phyloP scores from a whole-genome alignment of 2,797 vertebrate genomes.

The Gymnoscopelus braueri region DNA sequence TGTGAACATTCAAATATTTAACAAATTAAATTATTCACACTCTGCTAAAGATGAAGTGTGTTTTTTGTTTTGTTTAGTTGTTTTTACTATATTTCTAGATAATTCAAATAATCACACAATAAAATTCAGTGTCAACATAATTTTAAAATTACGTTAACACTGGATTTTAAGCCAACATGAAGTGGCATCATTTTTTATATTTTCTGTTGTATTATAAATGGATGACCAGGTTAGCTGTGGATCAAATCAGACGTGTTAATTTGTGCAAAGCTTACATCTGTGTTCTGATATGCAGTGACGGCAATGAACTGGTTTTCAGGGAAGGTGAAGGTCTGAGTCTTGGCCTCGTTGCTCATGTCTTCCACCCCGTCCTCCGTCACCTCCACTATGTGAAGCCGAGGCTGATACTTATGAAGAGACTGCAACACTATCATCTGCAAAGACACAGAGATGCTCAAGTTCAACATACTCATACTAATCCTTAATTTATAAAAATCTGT shows the following conservation, averaged over 20 bases:
- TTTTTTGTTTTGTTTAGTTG: too few relatives aligned
- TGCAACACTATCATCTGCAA: constrained; percentile 97
- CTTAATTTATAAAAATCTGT: background rate
- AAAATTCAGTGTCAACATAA: too few relatives aligned
- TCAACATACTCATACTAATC: background rate
- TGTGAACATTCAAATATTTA: background rate
- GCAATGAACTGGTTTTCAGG: constrained; percentile 98
- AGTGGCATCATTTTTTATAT: too few relatives aligned
- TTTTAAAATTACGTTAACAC: too few relatives aligned
- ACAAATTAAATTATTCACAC: background rate
- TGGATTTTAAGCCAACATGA: too few relatives aligned
- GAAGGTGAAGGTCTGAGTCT: constrained; percentile 96
- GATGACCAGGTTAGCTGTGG: too few relatives aligned
- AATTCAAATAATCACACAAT: too few relatives aligned
- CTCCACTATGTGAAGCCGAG: constrained; percentile 96
- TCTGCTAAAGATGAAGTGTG: background rate
- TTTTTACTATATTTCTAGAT: background rate
- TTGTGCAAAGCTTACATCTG: constrained; percentile 85
- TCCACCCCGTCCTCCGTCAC: constrained; percentile 97
- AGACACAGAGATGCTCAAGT: constrained; percentile 4
- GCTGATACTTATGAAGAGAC: constrained; percentile 97
- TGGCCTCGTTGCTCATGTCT: constrained; percentile 92
- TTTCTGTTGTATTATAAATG: too few relatives aligned
- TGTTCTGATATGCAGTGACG: constrained; percentile 98
- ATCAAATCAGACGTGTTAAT: background rate